Percentiles rank a stretch among this genome's conserved stretches.
Conservation (phyloP, 2,797 vertebrate genomes). For the Pseudochirops corinnae region DNA sequence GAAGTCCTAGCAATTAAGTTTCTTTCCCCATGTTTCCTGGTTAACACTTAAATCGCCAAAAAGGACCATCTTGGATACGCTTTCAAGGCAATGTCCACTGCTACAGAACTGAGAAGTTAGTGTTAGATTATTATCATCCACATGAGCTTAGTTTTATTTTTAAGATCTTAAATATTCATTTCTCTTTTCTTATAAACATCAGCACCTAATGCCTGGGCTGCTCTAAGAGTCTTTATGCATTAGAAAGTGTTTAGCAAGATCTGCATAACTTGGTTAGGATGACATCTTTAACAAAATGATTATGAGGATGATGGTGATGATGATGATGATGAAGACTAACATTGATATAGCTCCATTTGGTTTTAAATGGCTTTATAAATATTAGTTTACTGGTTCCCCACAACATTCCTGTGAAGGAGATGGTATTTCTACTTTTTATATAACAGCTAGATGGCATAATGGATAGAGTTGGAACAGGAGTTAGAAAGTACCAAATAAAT, state of each 20-base stretch:
- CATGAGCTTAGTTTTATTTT: background rate
- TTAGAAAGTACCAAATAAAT: background rate
- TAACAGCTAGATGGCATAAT: background rate
- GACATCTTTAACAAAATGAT: background rate
- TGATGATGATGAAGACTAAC: background rate
- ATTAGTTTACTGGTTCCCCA: background rate
- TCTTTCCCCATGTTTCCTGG: background rate
- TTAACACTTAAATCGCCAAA: background rate
- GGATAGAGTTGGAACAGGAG: background rate
- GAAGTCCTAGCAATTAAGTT: background rate
- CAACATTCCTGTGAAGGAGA: background rate
- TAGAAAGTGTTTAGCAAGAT: background rate
- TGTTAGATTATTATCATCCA: background rate
- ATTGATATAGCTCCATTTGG: background rate
- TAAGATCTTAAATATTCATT: background rate
- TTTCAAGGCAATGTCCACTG: background rate
- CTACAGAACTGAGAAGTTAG: background rate
- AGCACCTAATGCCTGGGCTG: background rate
- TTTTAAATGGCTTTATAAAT: background rate
- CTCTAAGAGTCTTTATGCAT: background rate
- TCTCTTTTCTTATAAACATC: background rate
- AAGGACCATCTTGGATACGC: background rate
- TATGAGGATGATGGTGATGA: background rate
- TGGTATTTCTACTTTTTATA: background rate
- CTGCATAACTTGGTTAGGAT: background rate